A percentile compares a stretch with the other conserved stretches of the same genome.
These are phyloP conservation scores for Drosophila mimetica DNA, from an alignment of 2,888 invertebrate species.

Conservation along the genomic window DNA sequence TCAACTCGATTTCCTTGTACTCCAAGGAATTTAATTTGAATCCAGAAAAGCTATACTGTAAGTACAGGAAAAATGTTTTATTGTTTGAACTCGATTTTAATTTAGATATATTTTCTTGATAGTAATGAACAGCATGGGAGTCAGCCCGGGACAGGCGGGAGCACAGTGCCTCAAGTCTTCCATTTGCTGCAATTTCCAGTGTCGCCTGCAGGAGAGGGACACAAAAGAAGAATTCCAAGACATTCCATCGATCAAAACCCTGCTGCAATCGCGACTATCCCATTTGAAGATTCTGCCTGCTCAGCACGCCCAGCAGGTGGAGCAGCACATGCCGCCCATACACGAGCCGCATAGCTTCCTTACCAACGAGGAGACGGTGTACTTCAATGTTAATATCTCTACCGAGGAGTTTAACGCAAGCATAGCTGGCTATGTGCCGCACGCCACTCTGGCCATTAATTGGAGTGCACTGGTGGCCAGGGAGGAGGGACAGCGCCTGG, in stretches of 20 bases:
- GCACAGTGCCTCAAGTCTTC: constrained; percentile 80
- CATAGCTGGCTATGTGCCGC: constrained; percentile 78
- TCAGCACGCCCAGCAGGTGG: constrained; percentile 58
- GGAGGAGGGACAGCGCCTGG: constrained; percentile 65
- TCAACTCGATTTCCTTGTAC: constrained; percentile 81
- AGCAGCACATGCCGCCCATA: constrained; percentile 70
- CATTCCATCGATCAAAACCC: constrained; percentile 45
- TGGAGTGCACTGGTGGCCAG: constrained; percentile 82
- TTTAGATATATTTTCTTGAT: neutral
- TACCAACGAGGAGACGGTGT: constrained; percentile 83
- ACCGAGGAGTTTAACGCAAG: constrained; percentile 84
- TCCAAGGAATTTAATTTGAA: constrained; percentile 81
- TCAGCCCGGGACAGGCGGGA: constrained; percentile 76
- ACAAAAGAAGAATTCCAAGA: constrained; percentile 31
- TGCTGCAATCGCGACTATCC: constrained; percentile 74
- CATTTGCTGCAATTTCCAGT: constrained; percentile 82
- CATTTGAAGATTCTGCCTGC: constrained; percentile 73
- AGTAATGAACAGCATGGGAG: constrained; percentile 83
- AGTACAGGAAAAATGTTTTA: constrained; percentile 36
- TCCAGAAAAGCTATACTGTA: constrained; percentile 77
- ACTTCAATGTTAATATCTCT: constrained; percentile 78
- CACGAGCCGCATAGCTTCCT: constrained; percentile 82
- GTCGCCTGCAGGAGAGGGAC: constrained; percentile 65
- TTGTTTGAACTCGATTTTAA: neutral
- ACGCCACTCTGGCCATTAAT: constrained; percentile 81